Base-by-base conservation (phyloP, 2,888 invertebrate genomes). In the Xanthia togata region DNA sequence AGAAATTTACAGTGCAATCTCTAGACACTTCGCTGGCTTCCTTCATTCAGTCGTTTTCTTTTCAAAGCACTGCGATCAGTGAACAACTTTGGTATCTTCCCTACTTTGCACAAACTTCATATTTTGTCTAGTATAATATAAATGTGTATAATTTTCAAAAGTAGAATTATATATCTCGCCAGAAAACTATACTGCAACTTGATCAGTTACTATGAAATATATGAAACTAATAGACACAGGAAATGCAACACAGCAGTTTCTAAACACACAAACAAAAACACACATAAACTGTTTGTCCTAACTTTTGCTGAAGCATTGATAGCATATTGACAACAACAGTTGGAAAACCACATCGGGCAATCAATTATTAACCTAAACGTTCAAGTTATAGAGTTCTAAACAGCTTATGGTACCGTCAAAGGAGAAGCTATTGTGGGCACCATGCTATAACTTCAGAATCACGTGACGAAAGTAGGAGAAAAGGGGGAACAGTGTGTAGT, bases 281-380 rank as follows among this genome's bases (percentile, higher is more conserved):
- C 9, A 82, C 64, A 78, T 74, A 82, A 73, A 78, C 68, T 53
- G 62, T 17, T 14, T 73, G 38, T 75, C 44, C 70, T 64, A 76
- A 87, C 79, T 87, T 86, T 76, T 76, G 81, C 78, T 80, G 76
- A 85, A 76, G 11, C 74, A 80, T 76, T 85, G 76, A 83, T 83
- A 82, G 87, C 78, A 73, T 76, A 73, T 73, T 69, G 55, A 62
- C 79, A 68, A 62, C 63, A 78, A 63, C 23, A 82, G 74, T 70
- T 60, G 59, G 57, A 60, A 70, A 64, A 53, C 55, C 62, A 47
- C 5, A 44, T 50, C 0, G 4, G 9, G 11, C 62, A 70, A 20
- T 70, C 12, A 0, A 80, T 57, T 64, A 31, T n/a, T 38, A 53
- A 78, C 74, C 26, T n/a, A 77, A 53, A 11, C 1, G 0, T 0